Conservation (phyloP, 2,113 vertebrate genomes). For the Callorhinus ursinus region DNA sequence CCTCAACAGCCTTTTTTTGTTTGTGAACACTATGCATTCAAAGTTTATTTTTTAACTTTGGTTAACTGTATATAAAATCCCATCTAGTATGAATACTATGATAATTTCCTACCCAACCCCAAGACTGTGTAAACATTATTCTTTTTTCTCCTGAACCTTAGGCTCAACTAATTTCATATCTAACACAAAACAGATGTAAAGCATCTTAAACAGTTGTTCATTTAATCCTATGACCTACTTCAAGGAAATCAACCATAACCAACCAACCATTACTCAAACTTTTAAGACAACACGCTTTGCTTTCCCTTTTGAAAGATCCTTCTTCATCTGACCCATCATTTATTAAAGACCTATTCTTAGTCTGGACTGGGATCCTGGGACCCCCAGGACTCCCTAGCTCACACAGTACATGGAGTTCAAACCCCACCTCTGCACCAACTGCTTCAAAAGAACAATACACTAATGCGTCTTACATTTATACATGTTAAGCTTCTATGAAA, state of each 20-base stretch:
- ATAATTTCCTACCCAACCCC: background rate
- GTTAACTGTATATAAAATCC: conserved; percentile 21
- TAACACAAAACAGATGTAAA: conserved; percentile 25
- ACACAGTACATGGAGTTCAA: background rate
- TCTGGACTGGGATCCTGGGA: background rate
- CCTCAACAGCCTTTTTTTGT: background rate
- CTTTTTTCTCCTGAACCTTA: background rate
- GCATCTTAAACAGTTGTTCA: background rate
- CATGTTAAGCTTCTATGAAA: background rate
- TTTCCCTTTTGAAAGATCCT: background rate
- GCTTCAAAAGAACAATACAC: background rate
- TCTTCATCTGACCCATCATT: background rate
- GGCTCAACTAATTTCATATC: background rate
- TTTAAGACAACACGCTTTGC: background rate
- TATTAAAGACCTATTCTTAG: background rate
- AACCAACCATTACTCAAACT: background rate
- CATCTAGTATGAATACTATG: background rate
- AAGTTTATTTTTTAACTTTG: background rate
- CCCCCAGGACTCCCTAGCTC: background rate
- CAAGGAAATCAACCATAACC: conserved; percentile 19
- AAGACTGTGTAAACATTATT: background rate
- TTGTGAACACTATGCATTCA: background rate
- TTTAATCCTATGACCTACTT: background rate
- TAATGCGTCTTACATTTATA: background rate
- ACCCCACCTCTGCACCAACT: background rate